phyloP scores from a whole-genome alignment of 2,113 vertebrate genomes.

The Trematocara nigrifrons region DNA sequence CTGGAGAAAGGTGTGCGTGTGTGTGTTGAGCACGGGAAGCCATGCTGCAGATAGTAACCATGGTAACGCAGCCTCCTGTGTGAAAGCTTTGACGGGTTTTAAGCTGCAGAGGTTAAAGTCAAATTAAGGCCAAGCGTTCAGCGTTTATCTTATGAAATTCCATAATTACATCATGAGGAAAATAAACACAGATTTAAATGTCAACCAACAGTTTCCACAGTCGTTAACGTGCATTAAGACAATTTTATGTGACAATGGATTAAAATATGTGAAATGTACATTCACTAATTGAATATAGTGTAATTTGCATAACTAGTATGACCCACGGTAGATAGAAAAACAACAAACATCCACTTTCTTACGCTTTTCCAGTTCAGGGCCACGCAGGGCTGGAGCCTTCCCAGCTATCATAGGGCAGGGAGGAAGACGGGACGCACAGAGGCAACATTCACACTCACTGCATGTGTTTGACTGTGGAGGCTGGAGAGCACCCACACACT shows the following conservation, averaged over 20 bases:
- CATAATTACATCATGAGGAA: rapidly evolving
- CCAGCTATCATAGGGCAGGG: not conserved
- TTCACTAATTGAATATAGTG: rapidly evolving
- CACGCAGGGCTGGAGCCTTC: not conserved
- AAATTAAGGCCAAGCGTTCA: not conserved
- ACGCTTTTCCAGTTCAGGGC: not conserved
- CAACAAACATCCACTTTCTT: not conserved
- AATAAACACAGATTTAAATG: not conserved
- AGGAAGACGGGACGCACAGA: not conserved
- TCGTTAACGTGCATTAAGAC: not conserved
- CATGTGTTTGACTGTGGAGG: not conserved
- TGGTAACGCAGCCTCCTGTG: conserved; percentile 23
- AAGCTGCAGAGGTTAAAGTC: conserved; percentile 42
- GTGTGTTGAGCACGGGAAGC: not conserved
- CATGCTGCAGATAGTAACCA: conserved; percentile 44
- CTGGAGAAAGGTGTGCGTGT: not conserved
- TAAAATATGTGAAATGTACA: not conserved
- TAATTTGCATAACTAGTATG: not conserved
- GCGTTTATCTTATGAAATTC: not conserved
- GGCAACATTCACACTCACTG: not conserved
- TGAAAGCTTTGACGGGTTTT: conserved; percentile 9
- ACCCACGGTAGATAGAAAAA: not conserved
- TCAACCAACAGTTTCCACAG: not conserved
- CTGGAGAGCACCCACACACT: not conserved
- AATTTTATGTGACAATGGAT: rapidly evolving